Conservation (phyloP, 2,113 vertebrate species). For the Syngnathus floridae region DNA sequence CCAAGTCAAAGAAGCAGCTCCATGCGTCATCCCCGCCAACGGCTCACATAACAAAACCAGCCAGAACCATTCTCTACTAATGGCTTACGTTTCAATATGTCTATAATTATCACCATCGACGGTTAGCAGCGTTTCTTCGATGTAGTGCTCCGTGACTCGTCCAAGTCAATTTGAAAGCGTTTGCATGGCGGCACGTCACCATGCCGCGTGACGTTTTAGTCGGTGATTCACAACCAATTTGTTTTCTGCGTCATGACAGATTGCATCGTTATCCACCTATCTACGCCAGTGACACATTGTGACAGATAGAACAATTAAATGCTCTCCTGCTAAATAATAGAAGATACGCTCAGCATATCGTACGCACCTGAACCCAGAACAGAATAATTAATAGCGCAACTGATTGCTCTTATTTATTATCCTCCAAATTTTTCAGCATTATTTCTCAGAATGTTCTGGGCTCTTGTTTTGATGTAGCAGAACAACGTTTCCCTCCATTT, state of each 20-base stretch:
- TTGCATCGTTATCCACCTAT: neutral
- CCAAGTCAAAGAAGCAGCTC: constrained; percentile 43
- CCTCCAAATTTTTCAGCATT: neutral
- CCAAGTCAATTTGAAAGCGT: neutral
- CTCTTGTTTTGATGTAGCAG: neutral
- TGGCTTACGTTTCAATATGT: neutral
- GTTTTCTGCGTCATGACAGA: neutral
- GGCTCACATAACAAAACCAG: neutral
- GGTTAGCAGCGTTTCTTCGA: neutral
- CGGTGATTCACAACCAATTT: neutral
- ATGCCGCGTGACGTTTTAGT: neutral
- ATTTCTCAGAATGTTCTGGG: neutral
- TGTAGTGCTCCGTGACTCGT: neutral
- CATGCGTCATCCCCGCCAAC: constrained; percentile 12
- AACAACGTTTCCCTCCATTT: no score
- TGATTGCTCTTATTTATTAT: neutral
- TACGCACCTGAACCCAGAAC: neutral
- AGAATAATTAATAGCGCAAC: no score
- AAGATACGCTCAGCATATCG: neutral
- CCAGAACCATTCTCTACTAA: constrained; percentile 11
- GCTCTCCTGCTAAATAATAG: neutral
- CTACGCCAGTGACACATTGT: neutral
- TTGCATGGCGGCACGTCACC: neutral
- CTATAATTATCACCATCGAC: neutral
- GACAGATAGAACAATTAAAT: neutral